Conservation (phyloP, 2,113 vertebrate genomes). For the Gulo gulo region DNA sequence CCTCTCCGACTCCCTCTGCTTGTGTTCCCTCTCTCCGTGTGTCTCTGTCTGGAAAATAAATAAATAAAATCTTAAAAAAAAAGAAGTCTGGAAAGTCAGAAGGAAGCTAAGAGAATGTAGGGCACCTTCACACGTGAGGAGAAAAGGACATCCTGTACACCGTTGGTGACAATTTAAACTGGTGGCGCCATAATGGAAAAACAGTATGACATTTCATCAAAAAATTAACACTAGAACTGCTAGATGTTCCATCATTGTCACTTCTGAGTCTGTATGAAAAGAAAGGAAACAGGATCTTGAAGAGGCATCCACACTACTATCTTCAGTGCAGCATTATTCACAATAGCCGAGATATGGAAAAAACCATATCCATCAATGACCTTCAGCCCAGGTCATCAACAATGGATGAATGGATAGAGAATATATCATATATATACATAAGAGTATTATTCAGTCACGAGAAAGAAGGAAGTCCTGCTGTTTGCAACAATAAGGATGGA, state of each 20-base stretch:
- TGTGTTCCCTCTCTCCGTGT: too few species aligned
- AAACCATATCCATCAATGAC: background rate
- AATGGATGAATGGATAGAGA: background rate
- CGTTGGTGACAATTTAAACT: background rate
- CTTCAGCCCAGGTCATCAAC: background rate
- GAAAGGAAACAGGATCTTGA: background rate
- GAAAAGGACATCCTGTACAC: background rate
- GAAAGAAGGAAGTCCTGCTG: background rate
- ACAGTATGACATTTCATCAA: background rate
- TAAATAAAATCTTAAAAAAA: background rate
- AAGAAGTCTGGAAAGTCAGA: background rate
- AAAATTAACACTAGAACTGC: background rate
- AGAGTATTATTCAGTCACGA: background rate
- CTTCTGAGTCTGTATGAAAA: background rate
- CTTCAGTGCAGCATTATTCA: background rate
- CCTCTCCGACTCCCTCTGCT: too few species aligned
- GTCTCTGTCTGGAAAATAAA: too few species aligned
- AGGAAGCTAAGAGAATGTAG: background rate
- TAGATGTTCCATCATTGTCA: background rate
- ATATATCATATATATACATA: background rate
- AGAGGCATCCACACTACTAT: background rate
- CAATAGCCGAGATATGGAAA: background rate
- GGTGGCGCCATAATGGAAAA: background rate
- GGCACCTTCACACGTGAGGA: background rate
- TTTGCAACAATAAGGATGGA: background rate